phyloP scores from a whole-genome alignment of 2,888 invertebrate species.

The Lordiphosa fenestrarum region DNA sequence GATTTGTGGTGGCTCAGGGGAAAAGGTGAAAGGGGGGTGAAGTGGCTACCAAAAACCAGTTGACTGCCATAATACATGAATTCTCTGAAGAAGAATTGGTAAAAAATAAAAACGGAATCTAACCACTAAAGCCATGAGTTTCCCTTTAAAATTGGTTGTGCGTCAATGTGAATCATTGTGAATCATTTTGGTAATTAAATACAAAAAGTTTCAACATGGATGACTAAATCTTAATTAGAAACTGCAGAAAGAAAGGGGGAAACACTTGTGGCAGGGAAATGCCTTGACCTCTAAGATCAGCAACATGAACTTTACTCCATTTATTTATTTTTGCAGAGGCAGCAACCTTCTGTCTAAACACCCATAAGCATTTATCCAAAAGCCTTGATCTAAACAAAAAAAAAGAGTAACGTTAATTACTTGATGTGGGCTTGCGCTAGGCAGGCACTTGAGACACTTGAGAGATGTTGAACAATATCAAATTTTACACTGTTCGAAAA shows the following conservation, averaged over 20 bases:
- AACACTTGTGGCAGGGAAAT: constrained; percentile 14
- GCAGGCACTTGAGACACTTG: constrained; percentile 46
- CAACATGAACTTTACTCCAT: constrained; percentile 45
- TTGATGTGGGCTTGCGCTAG: constrained; percentile 32
- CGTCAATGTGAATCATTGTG: too few relatives aligned
- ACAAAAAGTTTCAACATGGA: background rate
- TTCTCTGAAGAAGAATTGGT: background rate
- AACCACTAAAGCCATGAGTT: too few relatives aligned
- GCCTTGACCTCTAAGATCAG: background rate
- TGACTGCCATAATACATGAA: constrained; percentile 39
- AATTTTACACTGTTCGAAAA: constrained; percentile 17
- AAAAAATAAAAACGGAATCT: too few relatives aligned
- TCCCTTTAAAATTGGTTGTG: too few relatives aligned
- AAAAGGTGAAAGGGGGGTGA: constrained; percentile 17
- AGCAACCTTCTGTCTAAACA: constrained; percentile 4
- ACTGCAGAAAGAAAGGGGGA: constrained; percentile 17
- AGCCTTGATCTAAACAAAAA: constrained; percentile 51
- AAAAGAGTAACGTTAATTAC: constrained; percentile 28
- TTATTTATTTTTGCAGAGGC: constrained; percentile 13
- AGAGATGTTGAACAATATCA: constrained; percentile 14
- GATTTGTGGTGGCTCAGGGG: constrained; percentile 7
- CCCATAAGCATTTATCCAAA: constrained; percentile 30
- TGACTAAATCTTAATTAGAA: constrained; percentile 31
- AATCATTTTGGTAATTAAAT: too few relatives aligned
- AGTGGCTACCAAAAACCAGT: constrained; percentile 40